phyloP scores from a whole-genome alignment of 2,888 invertebrate species.

The Resseliella maxima region DNA sequence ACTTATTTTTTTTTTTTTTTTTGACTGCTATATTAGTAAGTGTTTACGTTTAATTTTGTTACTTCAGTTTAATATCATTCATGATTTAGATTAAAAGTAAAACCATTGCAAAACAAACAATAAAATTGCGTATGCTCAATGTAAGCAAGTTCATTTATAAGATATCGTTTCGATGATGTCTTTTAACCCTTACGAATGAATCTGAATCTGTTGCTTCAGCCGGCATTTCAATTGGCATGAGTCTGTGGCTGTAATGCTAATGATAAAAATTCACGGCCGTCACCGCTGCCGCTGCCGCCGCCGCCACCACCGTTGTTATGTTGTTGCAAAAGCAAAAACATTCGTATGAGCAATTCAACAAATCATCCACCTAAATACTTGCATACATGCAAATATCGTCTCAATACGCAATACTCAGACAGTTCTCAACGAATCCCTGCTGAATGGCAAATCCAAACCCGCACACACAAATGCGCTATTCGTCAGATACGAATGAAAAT shows the following conservation, averaged over 20 bases:
- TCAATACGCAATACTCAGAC: background rate
- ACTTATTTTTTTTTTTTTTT: background rate
- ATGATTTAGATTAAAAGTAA: conserved; percentile 13
- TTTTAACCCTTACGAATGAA: background rate
- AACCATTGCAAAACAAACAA: background rate
- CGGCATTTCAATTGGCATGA: background rate
- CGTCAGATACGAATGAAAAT: background rate
- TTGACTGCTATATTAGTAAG: background rate
- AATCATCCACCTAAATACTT: conserved; percentile 14
- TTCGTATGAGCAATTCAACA: background rate
- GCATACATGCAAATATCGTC: background rate
- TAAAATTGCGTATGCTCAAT: conserved; percentile 12
- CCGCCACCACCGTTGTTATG: background rate
- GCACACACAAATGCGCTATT: background rate
- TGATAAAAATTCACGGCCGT: background rate
- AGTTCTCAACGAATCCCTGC: background rate
- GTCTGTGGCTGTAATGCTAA: background rate
- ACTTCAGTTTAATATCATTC: background rate
- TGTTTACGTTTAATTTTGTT: background rate
- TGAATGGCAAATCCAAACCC: background rate
- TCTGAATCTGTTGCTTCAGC: conserved; percentile 29
- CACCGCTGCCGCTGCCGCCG: too few species aligned
- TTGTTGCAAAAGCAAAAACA: background rate
- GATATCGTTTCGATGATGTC: background rate
- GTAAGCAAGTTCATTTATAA: conserved; percentile 10